Base-by-base conservation (phyloP, 2,113 vertebrate genomes). In the Callospermophilus lateralis region DNA sequence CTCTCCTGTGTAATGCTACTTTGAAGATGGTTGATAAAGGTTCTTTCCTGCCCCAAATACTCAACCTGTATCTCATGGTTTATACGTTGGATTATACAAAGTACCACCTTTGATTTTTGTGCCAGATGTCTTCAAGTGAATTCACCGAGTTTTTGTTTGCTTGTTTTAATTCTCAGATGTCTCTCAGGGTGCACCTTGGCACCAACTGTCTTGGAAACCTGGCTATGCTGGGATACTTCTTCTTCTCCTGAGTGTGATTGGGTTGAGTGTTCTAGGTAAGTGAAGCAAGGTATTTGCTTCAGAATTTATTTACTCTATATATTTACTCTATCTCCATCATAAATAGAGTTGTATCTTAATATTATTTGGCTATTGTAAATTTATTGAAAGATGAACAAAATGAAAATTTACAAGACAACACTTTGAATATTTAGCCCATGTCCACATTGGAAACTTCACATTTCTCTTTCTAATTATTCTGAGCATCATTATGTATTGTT, bases 241-340 rank as follows among this genome's bases (percentile, higher is more conserved):
- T n/a, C n/a, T 97, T 89, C 93, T 97, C 19, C 84, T 95, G 37
- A 13, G 22, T 45, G 68, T 92, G 24, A 93, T 93, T 34, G 84
- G 78, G 1, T 32, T 93, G 73, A 32, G 90, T 93, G 19, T 89
- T 84, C 85, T 91, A 89, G 93, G 97, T 97, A 85, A 97, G 90
- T 94, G 63, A 74, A 26, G 20, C 26, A 90, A 55, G 20, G 17
- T 16, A 51, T 70, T 85, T 58, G 24, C 51, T 78, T 90, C 63
- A 53, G 61, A 73, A 94, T n/a, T n/a, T n/a, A n/a, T n/a, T n/a
- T n/a, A n/a, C n/a, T n/a, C n/a, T n/a, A n/a, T n/a, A n/a, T 81
- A 84, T n/a, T 76, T 76, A 65, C 30, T 96, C 37, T 45, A 42
- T 45, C 83, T 83, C n/a, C 37, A 22, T 73, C 6, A 53, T 34